These are phyloP conservation scores for Neostethus bicornis DNA, from an alignment of 2,797 vertebrate species.

Conservation along the genomic window DNA sequence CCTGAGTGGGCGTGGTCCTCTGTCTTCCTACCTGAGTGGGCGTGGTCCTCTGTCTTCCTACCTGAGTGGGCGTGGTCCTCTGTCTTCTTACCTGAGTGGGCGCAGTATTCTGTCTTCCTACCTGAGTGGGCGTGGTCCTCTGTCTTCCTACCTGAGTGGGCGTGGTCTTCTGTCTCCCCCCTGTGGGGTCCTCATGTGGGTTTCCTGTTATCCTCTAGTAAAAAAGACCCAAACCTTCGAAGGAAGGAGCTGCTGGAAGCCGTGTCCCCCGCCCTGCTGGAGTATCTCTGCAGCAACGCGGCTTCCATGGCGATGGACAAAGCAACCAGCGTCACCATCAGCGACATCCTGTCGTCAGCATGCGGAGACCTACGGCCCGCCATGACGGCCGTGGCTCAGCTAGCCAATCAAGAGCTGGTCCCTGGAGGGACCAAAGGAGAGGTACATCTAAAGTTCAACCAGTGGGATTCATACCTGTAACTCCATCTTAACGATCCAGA, in stretches of 20 bases:
- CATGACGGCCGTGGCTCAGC: conserved; percentile 85
- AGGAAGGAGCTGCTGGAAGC: conserved; percentile 88
- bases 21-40: too few relatives aligned
- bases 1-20: too few relatives aligned
- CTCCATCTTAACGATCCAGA: too few relatives aligned
- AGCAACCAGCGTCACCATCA: conserved; percentile 83
- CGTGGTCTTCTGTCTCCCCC: too few relatives aligned
- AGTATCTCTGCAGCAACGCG: conserved; percentile 83
- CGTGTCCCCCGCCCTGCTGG: conserved; percentile 84
- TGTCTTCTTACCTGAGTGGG: too few relatives aligned
- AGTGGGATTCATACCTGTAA: too few relatives aligned
- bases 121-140: too few relatives aligned
- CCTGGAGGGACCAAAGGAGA: conserved; percentile 85
- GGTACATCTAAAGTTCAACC: conserved; percentile 62
- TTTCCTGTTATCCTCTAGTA: conserved; percentile 73
- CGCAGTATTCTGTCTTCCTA: too few relatives aligned
- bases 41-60: too few relatives aligned
- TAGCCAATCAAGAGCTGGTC: conserved; percentile 84
- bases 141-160: too few relatives aligned
- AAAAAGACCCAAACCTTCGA: conserved; percentile 86
- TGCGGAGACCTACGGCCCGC: conserved; percentile 84
- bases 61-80: too few relatives aligned
- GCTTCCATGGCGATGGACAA: conserved; percentile 86
- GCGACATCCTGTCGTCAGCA: conserved; percentile 85
- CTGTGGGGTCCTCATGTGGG: too few relatives aligned